Conservation (phyloP, 2,888 invertebrate genomes). For the Drosophila falleni region DNA sequence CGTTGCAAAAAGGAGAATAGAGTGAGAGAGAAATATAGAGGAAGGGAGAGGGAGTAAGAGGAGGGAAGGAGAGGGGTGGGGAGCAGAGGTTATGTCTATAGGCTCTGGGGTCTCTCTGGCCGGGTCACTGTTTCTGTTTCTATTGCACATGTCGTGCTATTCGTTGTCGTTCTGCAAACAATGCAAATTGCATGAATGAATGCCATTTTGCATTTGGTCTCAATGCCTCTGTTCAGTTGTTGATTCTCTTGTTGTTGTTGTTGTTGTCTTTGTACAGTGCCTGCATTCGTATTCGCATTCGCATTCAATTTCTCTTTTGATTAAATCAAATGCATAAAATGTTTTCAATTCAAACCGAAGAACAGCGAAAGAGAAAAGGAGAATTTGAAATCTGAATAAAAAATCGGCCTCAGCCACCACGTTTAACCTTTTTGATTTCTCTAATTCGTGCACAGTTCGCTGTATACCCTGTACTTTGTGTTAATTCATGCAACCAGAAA, state of each 20-base stretch:
- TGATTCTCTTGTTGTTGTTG: constrained; percentile 24
- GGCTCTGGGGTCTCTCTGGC: neutral
- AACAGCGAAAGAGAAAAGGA: constrained; percentile 17
- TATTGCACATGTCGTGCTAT: constrained; percentile 48
- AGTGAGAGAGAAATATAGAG: neutral
- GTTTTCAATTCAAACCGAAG: constrained; percentile 73
- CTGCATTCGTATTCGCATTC: constrained; percentile 52
- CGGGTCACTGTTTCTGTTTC: constrained; percentile 8
- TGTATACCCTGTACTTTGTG: constrained; percentile 13
- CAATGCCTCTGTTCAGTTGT: constrained; percentile 44
- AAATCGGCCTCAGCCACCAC: constrained; percentile 50
- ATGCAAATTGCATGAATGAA: constrained; percentile 81
- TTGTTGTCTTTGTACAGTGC: constrained; percentile 40
- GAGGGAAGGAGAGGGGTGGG: neutral
- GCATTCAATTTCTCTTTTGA: constrained; percentile 73
- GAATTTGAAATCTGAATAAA: constrained; percentile 45
- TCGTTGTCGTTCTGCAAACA: constrained; percentile 57
- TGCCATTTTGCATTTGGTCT: constrained; percentile 74
- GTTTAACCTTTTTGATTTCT: constrained; percentile 33
- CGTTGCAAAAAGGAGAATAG: neutral
- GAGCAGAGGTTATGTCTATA: neutral
- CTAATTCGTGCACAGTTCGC: constrained; percentile 55
- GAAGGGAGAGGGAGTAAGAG: neutral
- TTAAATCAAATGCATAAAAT: constrained; percentile 80
- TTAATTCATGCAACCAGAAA: neutral